Conservation (phyloP, 2,888 invertebrate genomes). For the Chesias legatella region DNA sequence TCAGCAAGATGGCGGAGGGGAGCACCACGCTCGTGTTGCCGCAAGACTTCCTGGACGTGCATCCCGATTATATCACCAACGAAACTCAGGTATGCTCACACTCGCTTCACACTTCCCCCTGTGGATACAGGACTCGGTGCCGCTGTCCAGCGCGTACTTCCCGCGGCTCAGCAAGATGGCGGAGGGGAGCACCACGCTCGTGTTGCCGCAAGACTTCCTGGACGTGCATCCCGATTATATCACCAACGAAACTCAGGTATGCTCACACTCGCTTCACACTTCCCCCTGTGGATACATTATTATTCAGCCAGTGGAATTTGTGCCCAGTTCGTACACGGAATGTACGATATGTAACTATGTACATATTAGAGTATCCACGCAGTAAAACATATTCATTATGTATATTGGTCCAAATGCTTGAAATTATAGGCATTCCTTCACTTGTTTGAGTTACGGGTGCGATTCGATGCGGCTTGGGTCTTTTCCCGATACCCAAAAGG, state of each 20-base stretch:
- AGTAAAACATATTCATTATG: no score
- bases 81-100: conserved; percentile 76
- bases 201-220: conserved; percentile 79
- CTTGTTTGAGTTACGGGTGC: no score
- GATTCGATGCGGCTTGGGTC: no score
- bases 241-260: conserved; percentile 81
- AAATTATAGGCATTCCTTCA: no score
- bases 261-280: conserved; percentile 14
- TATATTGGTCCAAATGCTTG: no score
- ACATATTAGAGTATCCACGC: no score
- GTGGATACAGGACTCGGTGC: conserved; percentile 78
- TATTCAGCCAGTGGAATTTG: no score
- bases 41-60: conserved; percentile 78
- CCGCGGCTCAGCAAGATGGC: conserved; percentile 79
- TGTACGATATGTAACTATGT: no score
- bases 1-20: conserved; percentile 77
- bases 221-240: conserved; percentile 81
- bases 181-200: conserved; percentile 70
- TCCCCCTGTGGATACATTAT: no score
- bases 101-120: no score
- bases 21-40: conserved; percentile 76
- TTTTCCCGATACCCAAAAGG: no score
- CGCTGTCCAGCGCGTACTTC: conserved; percentile 75
- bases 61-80: conserved; percentile 81
- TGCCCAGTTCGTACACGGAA: conserved; percentile 71